phyloP scores from a whole-genome alignment of 2,113 vertebrate genomes.

The Aegithalos caudatus region DNA sequence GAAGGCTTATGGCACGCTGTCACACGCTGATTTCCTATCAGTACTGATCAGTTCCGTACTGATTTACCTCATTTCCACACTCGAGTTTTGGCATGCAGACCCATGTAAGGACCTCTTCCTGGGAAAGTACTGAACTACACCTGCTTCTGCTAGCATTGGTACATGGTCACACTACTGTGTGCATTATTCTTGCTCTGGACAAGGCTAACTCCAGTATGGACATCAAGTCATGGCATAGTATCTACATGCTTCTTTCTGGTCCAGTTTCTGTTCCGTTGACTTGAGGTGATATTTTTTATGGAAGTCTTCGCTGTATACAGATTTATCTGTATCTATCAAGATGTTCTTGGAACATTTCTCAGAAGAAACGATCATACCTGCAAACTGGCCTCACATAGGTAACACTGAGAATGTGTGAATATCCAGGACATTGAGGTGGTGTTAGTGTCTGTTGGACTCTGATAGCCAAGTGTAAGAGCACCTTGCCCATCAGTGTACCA shows the following conservation, averaged over 20 bases:
- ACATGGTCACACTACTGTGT: constrained; percentile 55
- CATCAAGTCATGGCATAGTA: constrained; percentile 42
- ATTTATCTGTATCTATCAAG: constrained; percentile 38
- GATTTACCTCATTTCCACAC: constrained; percentile 26
- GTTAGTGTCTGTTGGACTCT: constrained; percentile 52
- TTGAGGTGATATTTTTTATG: constrained; percentile 30
- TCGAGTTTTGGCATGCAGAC: background rate
- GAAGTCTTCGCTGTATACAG: constrained; percentile 25
- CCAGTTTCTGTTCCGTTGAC: constrained; percentile 35
- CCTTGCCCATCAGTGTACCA: constrained; percentile 40
- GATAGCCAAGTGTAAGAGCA: constrained; percentile 50
- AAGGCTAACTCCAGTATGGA: constrained; percentile 33
- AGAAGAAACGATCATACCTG: constrained; percentile 38
- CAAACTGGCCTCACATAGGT: constrained; percentile 31
- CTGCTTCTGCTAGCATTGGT: constrained; percentile 47
- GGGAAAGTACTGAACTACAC: constrained; percentile 45
- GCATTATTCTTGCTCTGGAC: constrained; percentile 51
- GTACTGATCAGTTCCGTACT: constrained; percentile 23
- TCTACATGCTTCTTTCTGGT: constrained; percentile 32
- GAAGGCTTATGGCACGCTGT: background rate
- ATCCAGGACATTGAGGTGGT: constrained; percentile 49
- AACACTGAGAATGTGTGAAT: constrained; percentile 42
- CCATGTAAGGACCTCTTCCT: constrained; percentile 46
- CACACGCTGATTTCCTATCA: background rate
- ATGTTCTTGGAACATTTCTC: constrained; percentile 54